These are phyloP conservation scores for Clavelina lepadiformis DNA, from an alignment of 23 tunicate genomes.

Conservation along the genomic window DNA sequence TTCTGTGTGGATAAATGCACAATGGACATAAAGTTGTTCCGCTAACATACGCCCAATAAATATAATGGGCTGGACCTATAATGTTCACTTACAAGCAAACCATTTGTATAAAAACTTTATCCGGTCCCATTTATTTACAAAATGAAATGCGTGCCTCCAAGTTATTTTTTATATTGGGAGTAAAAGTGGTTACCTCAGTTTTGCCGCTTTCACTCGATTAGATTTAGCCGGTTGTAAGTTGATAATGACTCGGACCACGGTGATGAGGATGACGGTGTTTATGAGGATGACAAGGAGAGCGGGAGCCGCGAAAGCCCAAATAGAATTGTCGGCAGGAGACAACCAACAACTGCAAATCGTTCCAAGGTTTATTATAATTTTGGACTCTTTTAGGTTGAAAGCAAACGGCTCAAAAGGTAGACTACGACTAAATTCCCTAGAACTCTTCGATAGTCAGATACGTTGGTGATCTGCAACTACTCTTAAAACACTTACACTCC, in stretches of 20 bases:
- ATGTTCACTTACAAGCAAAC: not conserved
- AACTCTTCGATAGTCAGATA: too few relatives aligned
- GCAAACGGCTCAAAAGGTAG: too few relatives aligned
- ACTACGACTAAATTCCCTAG: too few relatives aligned
- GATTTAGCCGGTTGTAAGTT: slow-evolving; percentile 59
- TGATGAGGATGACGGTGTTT: slow-evolving; percentile 56
- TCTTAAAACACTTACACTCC: slow-evolving; percentile 55
- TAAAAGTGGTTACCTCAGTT: slow-evolving; percentile 71
- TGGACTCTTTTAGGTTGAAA: too few relatives aligned
- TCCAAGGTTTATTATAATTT: too few relatives aligned
- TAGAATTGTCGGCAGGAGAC: slow-evolving; percentile 77
- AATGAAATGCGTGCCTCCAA: too few relatives aligned
- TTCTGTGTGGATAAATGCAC: slow-evolving; percentile 36
- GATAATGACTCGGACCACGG: slow-evolving; percentile 75
- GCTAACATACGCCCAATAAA: too few relatives aligned
- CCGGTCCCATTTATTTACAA: too few relatives aligned
- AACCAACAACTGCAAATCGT: slow-evolving; percentile 76
- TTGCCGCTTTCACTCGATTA: slow-evolving; percentile 29
- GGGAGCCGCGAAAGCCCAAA: slow-evolving; percentile 93
- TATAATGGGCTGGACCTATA: not conserved
- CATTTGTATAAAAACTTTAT: not conserved
- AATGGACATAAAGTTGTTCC: too few relatives aligned
- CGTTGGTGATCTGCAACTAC: too few relatives aligned
- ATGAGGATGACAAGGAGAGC: slow-evolving; percentile 61
- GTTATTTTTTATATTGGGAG: too few relatives aligned